Conservation (phyloP, 2,888 invertebrate species). For the Agrypnus murinus region DNA sequence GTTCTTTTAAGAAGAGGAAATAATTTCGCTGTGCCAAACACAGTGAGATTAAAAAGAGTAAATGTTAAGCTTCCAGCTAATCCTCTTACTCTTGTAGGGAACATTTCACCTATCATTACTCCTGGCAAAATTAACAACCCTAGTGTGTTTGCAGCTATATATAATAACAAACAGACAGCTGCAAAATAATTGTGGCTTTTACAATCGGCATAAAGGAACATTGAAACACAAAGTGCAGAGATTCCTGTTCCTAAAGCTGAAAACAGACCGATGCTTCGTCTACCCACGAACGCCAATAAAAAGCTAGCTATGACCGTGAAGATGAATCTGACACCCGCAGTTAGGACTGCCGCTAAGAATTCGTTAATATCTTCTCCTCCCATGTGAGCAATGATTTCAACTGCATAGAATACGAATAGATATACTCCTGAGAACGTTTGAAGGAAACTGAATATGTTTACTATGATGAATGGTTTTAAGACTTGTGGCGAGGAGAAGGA, state of each 20-base stretch:
- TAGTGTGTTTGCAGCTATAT: conserved; percentile 83
- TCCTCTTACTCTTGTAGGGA: conserved; percentile 83
- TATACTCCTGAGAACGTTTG: conserved; percentile 86
- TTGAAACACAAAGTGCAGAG: conserved; percentile 77
- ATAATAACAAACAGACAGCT: conserved; percentile 75
- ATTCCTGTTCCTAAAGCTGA: conserved; percentile 81
- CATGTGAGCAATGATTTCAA: conserved; percentile 79
- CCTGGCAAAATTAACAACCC: conserved; percentile 85
- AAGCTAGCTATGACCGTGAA: conserved; percentile 81
- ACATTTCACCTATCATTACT: conserved; percentile 83
- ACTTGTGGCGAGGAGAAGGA: conserved; percentile 76
- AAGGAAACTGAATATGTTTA: conserved; percentile 82
- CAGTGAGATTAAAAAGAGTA: conserved; percentile 79
- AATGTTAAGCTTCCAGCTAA: conserved; percentile 84
- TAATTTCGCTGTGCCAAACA: conserved; percentile 82
- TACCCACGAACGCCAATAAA: conserved; percentile 77
- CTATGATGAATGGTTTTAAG: conserved; percentile 82
- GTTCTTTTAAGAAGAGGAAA: conserved; percentile 78
- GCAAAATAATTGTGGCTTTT: conserved; percentile 67
- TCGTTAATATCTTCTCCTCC: conserved; percentile 71
- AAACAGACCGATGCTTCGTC: conserved; percentile 78
- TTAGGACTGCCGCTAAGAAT: conserved; percentile 79
- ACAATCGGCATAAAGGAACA: conserved; percentile 71
- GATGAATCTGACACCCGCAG: conserved; percentile 78
- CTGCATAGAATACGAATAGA: conserved; percentile 86